Evolutionary conservation across 2,113 vertebrate species (phyloP), one percentile per base, ranked within the genome.

Genomic region (Neotoma lepida): DNA sequence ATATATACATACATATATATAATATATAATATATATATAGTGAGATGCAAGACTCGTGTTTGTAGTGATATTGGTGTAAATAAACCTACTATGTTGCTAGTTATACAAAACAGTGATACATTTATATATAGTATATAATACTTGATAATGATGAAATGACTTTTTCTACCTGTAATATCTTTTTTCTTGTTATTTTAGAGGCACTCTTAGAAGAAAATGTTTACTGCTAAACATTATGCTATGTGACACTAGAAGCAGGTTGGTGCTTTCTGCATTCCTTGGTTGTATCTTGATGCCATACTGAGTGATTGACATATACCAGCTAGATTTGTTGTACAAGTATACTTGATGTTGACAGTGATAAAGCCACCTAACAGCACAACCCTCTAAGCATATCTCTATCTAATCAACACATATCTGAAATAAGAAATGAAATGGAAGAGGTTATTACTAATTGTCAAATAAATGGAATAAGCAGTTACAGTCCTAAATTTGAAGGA

Each of bases 371-470:
- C 44, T 44, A 44, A 44, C 30, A 89, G 54, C 14, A 39, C 9
- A 56, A 9, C 46, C 44, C 35, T 66, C 15, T 74, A 61, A 89
- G 54, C 15, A 84, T 35, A 41, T 10, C 41, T 56, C 22, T 6
- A n/a, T 41, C 70, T 74, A 63, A 63, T 58, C 41, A 81, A 88
- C 28, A 51, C 56, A 56, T 54, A 35, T 44, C 28, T 66, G n/a
- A 89, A 91, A 68, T 51, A 93, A 84, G 74, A 94, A 86, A 88
- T 33, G 56, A 93, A 86, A 82, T 77, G 14, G 86, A 90, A 77
- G 58, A 92, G 20, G 12, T 10, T 61, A 93, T 64, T 92, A 82
- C 49, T 90, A 88, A 68, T 70, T 76, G 84, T 89, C 68, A 86
- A 89, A 87, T 90, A n/a, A 93, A 93, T 80, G 26, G 63, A 94